Evolutionary conservation across 92 coral and sea anemone genomes (phyloP).

Genomic region (Actinernus sp.): DNA sequence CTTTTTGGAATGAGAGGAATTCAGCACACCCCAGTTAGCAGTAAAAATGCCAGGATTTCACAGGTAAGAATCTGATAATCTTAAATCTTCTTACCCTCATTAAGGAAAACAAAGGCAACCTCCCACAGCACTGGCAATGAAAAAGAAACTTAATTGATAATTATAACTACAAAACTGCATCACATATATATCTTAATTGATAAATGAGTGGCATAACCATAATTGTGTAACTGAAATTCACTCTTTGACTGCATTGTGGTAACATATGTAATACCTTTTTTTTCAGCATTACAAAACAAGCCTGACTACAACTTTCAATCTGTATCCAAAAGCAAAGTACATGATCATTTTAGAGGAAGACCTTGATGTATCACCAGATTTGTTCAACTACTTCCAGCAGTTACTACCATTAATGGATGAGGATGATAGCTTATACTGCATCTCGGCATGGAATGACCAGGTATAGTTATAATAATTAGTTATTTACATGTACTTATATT

Average conservation of each 20-base stretch:
- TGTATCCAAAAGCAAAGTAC: slow-evolving; percentile 85
- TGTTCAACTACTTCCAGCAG: slow-evolving; percentile 92
- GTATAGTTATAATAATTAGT: slow-evolving; percentile 24
- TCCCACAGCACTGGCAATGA: no score
- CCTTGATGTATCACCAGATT: slow-evolving; percentile 90
- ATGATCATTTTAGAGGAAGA: slow-evolving; percentile 96
- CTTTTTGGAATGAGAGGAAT: slow-evolving; percentile 90
- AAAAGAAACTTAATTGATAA: no score
- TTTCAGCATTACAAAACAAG: slow-evolving; percentile 98
- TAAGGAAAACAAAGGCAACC: no score
- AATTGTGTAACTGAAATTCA: not conserved
- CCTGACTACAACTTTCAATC: slow-evolving; percentile 91
- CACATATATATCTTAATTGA: no score
- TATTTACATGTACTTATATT: no score
- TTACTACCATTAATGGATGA: slow-evolving; percentile 81
- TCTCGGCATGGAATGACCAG: slow-evolving; percentile 99
- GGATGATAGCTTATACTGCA: slow-evolving; percentile 93
- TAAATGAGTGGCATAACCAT: no score
- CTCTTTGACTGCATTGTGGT: not conserved
- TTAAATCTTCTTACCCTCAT: no score
- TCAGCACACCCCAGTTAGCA: slow-evolving; percentile 96
- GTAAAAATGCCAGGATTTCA: slow-evolving; percentile 98
- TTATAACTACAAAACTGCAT: no score
- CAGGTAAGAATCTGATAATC: slow-evolving; percentile 92
- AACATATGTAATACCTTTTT: not conserved